Percentiles rank a stretch among this genome's conserved stretches.
These are phyloP conservation scores for Channa argus DNA, from an alignment of 2,113 vertebrate genomes.

Conservation along the genomic window DNA sequence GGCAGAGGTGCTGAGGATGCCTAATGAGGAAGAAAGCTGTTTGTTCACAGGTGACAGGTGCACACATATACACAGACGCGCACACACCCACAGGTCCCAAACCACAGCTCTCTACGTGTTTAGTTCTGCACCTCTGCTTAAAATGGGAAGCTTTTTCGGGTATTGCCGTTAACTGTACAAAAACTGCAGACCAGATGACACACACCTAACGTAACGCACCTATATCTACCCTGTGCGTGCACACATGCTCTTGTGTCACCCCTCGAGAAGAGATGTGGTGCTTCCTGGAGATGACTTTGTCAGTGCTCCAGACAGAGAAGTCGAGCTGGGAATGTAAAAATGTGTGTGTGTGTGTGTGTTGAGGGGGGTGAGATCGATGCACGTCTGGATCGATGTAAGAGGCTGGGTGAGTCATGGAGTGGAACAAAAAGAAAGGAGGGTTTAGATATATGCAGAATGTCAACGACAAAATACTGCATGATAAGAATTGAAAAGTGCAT, in stretches of 20 bases:
- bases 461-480: too few species aligned
- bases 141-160: conserved; percentile 7
- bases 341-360: conserved; percentile 6
- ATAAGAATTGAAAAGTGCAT: too few species aligned
- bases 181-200: conserved; percentile 24
- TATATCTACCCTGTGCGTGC: conserved; percentile 5
- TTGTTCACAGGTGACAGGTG: conserved; percentile 74
- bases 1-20: conserved; percentile 50
- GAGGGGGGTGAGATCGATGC: conserved; percentile 1
- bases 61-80: conserved; percentile 8
- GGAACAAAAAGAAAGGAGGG: background rate
- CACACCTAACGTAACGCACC: conserved; percentile 3
- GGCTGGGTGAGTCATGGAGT: conserved; percentile 3
- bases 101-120: conserved; percentile 26
- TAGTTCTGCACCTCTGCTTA: conserved; percentile 21
- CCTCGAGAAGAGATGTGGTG: conserved; percentile 11
- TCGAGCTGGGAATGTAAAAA: conserved; percentile 18
- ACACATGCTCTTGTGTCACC: background rate
- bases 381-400: conserved; percentile 47
- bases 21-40: conserved; percentile 66
- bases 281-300: conserved; percentile 16
- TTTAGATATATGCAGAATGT: background rate
- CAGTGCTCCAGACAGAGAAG: conserved; percentile 34
- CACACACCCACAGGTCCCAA: conserved; percentile 22
- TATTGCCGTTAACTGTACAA: background rate